Conservation (phyloP, 2,113 vertebrate genomes). For the Myrmecobius fasciatus region DNA sequence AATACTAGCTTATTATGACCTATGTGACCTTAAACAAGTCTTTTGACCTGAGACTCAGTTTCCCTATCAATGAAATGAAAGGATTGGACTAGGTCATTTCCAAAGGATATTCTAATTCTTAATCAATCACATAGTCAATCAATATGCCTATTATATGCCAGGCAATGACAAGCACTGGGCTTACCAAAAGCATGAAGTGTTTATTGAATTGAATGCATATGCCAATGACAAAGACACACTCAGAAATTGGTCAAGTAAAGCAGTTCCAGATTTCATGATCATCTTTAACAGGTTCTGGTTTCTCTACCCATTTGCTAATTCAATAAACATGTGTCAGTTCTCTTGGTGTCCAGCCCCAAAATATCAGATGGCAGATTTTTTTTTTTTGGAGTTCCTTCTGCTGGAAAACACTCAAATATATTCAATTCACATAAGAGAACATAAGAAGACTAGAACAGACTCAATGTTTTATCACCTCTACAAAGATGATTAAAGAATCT, state of each 20-base stretch:
- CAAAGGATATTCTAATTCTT: neutral
- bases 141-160: neutral
- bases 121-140: neutral
- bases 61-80: neutral
- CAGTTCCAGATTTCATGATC: neutral
- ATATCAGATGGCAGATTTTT: neutral
- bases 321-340: neutral
- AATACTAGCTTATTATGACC: neutral
- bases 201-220: neutral
- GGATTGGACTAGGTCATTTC: neutral
- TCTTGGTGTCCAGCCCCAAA: neutral
- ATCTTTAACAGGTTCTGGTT: neutral
- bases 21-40: neutral
- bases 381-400: neutral
- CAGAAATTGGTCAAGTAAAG: neutral
- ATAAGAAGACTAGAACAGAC: neutral
- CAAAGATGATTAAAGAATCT: neutral
- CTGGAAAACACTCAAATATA: neutral
- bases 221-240: neutral
- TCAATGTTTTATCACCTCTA: constrained; percentile 35
- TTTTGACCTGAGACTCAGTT: neutral
- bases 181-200: neutral
- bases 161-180: neutral
- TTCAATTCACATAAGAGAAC: neutral
- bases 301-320: neutral